phyloP scores from a whole-genome alignment of 2,888 invertebrate genomes.

The Girardia tigrina region DNA sequence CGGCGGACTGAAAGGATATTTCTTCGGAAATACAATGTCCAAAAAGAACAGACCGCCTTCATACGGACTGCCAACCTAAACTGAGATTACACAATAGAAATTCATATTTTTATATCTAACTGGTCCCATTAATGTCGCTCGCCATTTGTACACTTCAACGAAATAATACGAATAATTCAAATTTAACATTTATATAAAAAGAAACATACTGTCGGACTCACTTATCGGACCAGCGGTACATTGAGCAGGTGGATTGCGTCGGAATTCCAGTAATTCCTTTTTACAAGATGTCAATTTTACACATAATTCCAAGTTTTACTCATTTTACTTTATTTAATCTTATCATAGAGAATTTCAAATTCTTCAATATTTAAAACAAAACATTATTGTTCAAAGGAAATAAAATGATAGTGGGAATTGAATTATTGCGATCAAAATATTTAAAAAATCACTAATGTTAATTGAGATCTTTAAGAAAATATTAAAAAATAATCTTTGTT shows the following conservation, averaged over 20 bases:
- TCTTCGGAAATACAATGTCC: neutral
- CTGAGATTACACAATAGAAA: no score
- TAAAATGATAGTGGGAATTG: no score
- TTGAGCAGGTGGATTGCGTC: slow-evolving; percentile 17
- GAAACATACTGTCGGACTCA: neutral
- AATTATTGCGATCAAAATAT: no score
- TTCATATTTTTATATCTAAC: neutral
- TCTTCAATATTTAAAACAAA: no score
- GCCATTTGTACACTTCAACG: neutral
- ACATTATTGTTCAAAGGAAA: no score
- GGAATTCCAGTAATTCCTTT: slow-evolving; percentile 16
- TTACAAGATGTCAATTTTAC: neutral
- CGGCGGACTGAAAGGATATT: slow-evolving; percentile 24
- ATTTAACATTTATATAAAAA: neutral
- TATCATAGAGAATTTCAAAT: no score
- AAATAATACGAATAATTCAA: neutral
- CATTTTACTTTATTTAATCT: no score
- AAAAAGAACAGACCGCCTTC: slow-evolving; percentile 26
- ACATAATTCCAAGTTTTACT: no score
- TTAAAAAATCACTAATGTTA: no score
- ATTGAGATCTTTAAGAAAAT: no score
- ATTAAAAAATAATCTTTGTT: no score
- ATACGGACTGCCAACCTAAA: neutral
- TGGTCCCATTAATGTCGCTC: neutral
- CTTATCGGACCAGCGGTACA: slow-evolving; percentile 27